Evolutionary conservation across 2,797 vertebrate genomes (phyloP), one percentile per base, ranked within the genome.

Genomic region (Coregonus ussuriensis): DNA sequence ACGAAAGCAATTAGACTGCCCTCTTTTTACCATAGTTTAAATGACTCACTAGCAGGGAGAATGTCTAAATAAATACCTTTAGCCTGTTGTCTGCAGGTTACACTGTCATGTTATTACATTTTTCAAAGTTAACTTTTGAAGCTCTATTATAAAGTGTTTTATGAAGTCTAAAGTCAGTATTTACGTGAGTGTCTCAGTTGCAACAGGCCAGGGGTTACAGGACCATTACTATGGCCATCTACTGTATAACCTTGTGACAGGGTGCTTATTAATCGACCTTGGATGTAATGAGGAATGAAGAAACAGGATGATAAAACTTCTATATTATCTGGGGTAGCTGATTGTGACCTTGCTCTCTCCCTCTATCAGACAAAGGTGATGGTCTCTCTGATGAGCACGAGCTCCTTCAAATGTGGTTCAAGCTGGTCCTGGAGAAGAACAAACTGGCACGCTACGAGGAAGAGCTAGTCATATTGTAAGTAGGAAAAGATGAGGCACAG

Each of bases 381-480:
- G 4, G 70, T 4, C 71, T 69, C 0, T 71, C 91, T 21, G 96
- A 97, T 1, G 96, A 98, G 88, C 85, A 94, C 35, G 92, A 90
- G 84, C 94, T 97, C 83, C 94, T 97, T 56, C 97, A 97, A 83
- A 94, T 95, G 86, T 99, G 98, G 98, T 96, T 98, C 85, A 94
- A 95, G 83, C 93, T 99, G 21, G 97, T 97, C 51, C 87, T 97
- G 92, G 97, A 99, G 92, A 99, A 98, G 95, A 98, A 98, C 91
- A 94, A 95, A 89, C 90, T 99, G 90, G 95, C 88, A 51, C 95
- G 95, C 79, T 97, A 97, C 0, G 98, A 99, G 88, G 97, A 96
- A 6, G 97, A 98, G 87, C 95, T 99, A 67, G 90, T 95, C 91
- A 92, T 95, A 81, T 95, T 95, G 95, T 96, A 89, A 92, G 95